Base-by-base conservation (phyloP, 1,140 invertebrate genomes). In the Temnothorax curvispinosus region DNA sequence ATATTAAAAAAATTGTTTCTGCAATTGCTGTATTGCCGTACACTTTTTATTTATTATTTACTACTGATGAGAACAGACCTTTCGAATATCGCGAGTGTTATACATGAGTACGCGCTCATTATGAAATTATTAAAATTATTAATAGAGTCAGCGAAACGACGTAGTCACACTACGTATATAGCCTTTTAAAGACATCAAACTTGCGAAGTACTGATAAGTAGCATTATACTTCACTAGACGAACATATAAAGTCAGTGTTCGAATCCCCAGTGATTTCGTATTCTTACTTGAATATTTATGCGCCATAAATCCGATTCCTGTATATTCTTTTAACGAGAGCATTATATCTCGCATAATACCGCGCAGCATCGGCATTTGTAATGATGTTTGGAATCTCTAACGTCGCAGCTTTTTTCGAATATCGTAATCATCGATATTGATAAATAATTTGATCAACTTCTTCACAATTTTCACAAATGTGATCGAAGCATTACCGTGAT, bases 351-450 rank as follows among this genome's bases (percentile, higher is more conserved):
- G 11, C 3, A 6, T 41, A 44, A 1, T 52, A 8, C 27, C 27
- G 15, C 7, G 13, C 5, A 18, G 18, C n/a, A n/a, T n/a, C 52
- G 18, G 18, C 4, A 54, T 71, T 86, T 56, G 18, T 7, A 15
- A 50, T 54, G n/a, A 21, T 62, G 38, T 67, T 81, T 74, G 75
- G 65, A 60, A 80, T 76, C 78, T 74, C 89, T 82, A 88, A 90
- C 75, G 72, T 71, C 21, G 21, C 5, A 7, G 38, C 35, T 78
- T 86, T 38, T 58, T 76, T 82, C 47, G 52, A 69, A 9, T 60
- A 86, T 92, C 84, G 88, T 75, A 86, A 56, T 89, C 47, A 5
- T 44, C 9, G 47, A 32, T 18, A 58, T 64, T 41, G 9, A 62
- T 77, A 58, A 32, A 62, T 77, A 58, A 32, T 6, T 62, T 50